Percentiles rank a stretch among this genome's conserved stretches.
These are phyloP conservation scores for Vanessa atalanta DNA, from an alignment of 1,140 invertebrate genomes.

Conservation along the genomic window DNA sequence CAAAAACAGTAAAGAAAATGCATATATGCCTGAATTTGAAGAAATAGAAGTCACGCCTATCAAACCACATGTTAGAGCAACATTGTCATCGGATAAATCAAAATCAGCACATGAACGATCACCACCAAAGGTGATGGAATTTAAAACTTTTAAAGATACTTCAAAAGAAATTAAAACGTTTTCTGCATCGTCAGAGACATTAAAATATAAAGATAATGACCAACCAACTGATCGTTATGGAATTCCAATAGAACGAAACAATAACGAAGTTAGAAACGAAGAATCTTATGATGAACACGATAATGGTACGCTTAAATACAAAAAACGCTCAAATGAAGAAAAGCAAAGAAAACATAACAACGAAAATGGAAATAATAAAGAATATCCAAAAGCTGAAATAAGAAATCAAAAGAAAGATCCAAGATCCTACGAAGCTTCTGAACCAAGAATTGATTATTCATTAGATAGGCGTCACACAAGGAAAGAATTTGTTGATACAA, in stretches of 20 bases:
- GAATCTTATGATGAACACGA: conserved; percentile 67
- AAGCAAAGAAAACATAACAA: conserved; percentile 64
- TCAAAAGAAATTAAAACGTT: conserved; percentile 80
- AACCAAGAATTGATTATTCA: conserved; percentile 78
- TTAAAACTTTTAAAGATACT: conserved; percentile 80
- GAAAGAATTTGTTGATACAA: conserved; percentile 66
- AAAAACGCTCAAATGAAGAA: conserved; percentile 73
- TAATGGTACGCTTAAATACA: conserved; percentile 77
- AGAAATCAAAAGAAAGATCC: conserved; percentile 66
- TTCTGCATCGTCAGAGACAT: conserved; percentile 76
- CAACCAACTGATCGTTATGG: conserved; percentile 69
- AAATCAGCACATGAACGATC: conserved; percentile 65
- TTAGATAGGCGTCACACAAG: conserved; percentile 65
- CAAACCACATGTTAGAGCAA: conserved; percentile 75
- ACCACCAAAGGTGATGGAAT: conserved; percentile 75
- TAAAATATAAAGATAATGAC: conserved; percentile 76
- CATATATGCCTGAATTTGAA: conserved; percentile 77
- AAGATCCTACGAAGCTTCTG: conserved; percentile 61
- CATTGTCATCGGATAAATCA: conserved; percentile 68
- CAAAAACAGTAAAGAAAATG: conserved; percentile 76
- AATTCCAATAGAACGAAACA: conserved; percentile 66
- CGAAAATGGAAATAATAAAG: conserved; percentile 66
- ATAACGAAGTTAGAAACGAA: conserved; percentile 63
- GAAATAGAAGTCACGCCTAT: conserved; percentile 78
- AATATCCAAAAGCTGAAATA: conserved; percentile 68